Evolutionary conservation across 2,113 vertebrate genomes (phyloP), one percentile per base, ranked within the genome.

Genomic region (Aplodontia rufa): DNA sequence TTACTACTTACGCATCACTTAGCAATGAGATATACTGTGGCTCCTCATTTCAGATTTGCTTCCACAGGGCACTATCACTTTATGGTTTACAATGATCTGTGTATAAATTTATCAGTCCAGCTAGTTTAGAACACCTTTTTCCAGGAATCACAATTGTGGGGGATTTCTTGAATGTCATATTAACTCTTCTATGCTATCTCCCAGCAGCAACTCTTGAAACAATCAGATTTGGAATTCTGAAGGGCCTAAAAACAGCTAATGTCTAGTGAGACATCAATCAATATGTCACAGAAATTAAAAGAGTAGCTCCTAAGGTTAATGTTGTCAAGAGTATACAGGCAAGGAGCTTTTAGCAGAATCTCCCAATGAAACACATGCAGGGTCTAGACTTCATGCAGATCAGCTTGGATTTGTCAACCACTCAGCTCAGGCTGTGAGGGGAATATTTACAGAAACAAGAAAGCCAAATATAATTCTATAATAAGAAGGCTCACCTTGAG

Each of bases 201-300:
- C 35, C 19, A 87, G 62, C 0, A 94, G 28, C 4, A 92, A 81
- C 53, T 90, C 60, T 87, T 87, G 20, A 81, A 95, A 66, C 26
- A 96, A 76, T 92, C 32, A 90, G 87, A 81, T 84, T 64, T 74
- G 64, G 7, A 58, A 78, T 96, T 92, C 37, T 68, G 62, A 84
- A 90, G 62, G 47, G 26, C 9, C 37, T 80, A 74, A 58, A 88
- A 82, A 80, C 88, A 96, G n/a, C 47, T 83, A 26, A 87, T 8
- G n/a, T 72, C 35, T 91, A 81, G 40, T 90, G 60, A 93, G 53
- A 81, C 35, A 81, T 81, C 37, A 76, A 45, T 90, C 87, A 76
- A 55, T 90, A 87, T 45, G 45, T 80, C 55, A 80, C 66, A 90
- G 51, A 96, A 87, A 87, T 90, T 95, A 45, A 64, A 84, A 97